Evolutionary conservation across 1,140 invertebrate species (phyloP).

Genomic region (Drosophila elegans): DNA sequence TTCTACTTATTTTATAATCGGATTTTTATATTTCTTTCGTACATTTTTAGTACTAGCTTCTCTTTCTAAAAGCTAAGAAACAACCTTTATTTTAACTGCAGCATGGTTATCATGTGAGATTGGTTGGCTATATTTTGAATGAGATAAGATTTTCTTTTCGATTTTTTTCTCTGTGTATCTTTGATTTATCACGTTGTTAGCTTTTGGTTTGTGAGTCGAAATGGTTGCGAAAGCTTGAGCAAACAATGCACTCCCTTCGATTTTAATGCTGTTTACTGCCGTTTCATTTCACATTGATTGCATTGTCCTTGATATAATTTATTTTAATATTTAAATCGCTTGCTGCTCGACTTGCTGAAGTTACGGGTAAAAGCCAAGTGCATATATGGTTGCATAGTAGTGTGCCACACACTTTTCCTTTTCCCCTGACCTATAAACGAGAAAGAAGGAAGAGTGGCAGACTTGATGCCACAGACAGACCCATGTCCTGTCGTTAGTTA

Average conservation of each 20-base stretch:
- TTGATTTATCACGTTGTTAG: slow-evolving; percentile 27
- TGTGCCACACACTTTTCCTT: slow-evolving; percentile 6
- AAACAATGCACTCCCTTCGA: neutral
- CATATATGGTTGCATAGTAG: slow-evolving; percentile 1
- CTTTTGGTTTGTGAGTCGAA: slow-evolving; percentile 36
- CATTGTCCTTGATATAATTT: slow-evolving; percentile 38
- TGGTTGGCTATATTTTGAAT: too few species aligned
- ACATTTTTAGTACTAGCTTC: too few species aligned
- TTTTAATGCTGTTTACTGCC: slow-evolving; percentile 21
- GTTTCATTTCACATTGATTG: slow-evolving; percentile 17
- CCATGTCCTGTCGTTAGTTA: slow-evolving; percentile 44
- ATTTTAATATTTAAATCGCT: slow-evolving; percentile 51
- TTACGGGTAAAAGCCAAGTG: slow-evolving; percentile 9
- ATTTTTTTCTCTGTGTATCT: slow-evolving; percentile 4
- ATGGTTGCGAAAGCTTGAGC: neutral
- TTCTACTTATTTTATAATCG: too few species aligned
- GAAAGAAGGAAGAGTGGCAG: slow-evolving; percentile 17
- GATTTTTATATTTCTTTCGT: too few species aligned
- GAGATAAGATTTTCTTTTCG: too few species aligned
- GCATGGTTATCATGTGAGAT: too few species aligned
- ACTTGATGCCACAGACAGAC: slow-evolving; percentile 37
- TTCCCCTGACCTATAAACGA: slow-evolving; percentile 40
- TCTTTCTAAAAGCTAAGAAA: too few species aligned
- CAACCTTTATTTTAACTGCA: too few species aligned
- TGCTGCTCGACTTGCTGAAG: slow-evolving; percentile 2